phyloP scores from a whole-genome alignment of 2,888 invertebrate species.

The Metellina segmentata region DNA sequence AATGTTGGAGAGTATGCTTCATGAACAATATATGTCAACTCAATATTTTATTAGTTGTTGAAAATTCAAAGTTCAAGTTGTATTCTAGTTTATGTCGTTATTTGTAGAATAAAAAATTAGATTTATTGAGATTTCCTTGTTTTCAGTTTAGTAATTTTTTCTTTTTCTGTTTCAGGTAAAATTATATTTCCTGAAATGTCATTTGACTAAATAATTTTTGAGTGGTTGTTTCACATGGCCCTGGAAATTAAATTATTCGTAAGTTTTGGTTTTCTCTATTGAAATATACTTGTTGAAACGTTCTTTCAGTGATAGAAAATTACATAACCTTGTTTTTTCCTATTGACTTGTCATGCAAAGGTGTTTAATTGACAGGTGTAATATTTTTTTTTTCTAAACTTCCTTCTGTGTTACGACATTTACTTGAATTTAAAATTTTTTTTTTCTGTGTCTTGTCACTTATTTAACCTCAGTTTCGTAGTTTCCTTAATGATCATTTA shows the following conservation, averaged over 20 bases:
- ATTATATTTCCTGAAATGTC: not conserved
- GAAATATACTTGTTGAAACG: not conserved
- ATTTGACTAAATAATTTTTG: not conserved
- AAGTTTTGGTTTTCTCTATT: not conserved
- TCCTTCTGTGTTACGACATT: not conserved
- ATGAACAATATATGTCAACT: too few relatives aligned
- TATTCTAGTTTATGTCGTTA: too few relatives aligned
- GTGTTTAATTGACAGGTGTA: not conserved
- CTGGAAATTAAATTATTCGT: not conserved
- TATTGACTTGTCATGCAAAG: not conserved
- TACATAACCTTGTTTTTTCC: not conserved
- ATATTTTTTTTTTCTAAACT: not conserved
- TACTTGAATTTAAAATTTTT: not conserved
- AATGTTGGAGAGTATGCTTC: too few relatives aligned
- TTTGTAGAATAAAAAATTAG: too few relatives aligned
- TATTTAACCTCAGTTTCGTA: not conserved
- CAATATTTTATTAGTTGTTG: too few relatives aligned
- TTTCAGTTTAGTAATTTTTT: not conserved
- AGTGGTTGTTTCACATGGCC: not conserved
- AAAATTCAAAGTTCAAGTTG: too few relatives aligned
- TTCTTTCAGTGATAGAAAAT: not conserved
- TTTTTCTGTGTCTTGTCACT: not conserved
- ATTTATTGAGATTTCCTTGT: too few relatives aligned
- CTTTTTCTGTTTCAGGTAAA: not conserved
- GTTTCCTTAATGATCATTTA: not conserved